Evolutionary conservation across 2,888 invertebrate genomes (phyloP).

Genomic region (Andrena praecox): DNA sequence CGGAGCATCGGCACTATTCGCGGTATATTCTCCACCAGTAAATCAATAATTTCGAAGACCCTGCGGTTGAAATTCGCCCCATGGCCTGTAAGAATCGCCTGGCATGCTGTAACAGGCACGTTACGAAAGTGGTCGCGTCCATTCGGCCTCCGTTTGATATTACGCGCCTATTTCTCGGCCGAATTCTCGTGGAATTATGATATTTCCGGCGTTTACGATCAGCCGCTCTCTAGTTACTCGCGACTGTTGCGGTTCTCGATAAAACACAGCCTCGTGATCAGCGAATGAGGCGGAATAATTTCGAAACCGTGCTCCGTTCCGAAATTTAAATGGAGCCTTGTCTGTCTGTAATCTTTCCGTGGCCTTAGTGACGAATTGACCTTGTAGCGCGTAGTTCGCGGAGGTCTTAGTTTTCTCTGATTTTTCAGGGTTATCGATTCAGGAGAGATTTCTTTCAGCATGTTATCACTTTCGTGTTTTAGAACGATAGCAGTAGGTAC

Average conservation of each 20-base stretch:
- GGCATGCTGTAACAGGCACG: background rate
- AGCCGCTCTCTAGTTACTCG: background rate
- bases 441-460: conserved; percentile 19
- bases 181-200: conserved; percentile 14
- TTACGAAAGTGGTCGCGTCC: background rate
- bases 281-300: background rate
- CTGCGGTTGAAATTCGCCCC: conserved; percentile 38
- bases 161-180: conserved; percentile 15
- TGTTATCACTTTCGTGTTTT: conserved; percentile 46
- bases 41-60: conserved; percentile 75
- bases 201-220: conserved; percentile 19
- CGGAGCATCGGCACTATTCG: conserved; percentile 13
- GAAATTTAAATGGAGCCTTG: background rate
- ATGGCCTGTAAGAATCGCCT: background rate
- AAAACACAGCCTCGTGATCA: background rate
- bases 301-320: background rate
- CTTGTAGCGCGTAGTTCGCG: background rate
- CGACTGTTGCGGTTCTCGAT: background rate
- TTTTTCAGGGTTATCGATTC: background rate
- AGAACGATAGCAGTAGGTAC: conserved; percentile 60
- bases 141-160: conserved; percentile 15
- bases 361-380: background rate
- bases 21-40: conserved; percentile 62
- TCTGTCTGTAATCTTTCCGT: background rate
- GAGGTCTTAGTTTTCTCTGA: background rate